phyloP scores from a whole-genome alignment of 2,797 vertebrate genomes.

The Phoeniculus purpureus region DNA sequence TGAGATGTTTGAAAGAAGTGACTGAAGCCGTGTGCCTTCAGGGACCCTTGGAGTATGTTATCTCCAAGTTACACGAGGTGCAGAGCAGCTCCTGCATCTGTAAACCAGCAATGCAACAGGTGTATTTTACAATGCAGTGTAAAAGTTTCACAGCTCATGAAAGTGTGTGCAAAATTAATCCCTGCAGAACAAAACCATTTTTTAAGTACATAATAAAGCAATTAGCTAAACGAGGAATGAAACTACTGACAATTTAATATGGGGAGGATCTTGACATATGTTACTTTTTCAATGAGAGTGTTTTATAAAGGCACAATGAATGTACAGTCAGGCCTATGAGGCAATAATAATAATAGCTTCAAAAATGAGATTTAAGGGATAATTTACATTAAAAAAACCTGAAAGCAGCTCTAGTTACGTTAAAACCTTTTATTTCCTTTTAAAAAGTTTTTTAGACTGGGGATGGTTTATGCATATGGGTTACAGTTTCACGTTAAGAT shows the following conservation, averaged over 20 bases:
- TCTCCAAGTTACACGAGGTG: not conserved
- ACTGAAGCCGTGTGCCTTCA: not conserved
- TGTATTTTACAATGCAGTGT: not conserved
- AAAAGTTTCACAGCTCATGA: conserved; percentile 54
- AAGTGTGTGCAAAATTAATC: conserved; percentile 68
- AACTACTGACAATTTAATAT: not conserved
- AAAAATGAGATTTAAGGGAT: conserved; percentile 30
- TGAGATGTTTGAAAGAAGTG: not conserved
- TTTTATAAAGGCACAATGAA: conserved; percentile 26
- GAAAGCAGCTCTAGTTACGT: not conserved
- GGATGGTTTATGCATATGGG: not conserved
- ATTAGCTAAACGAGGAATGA: conserved; percentile 47
- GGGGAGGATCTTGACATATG: conserved; percentile 9
- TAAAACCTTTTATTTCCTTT: conserved; percentile 2
- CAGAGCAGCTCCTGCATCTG: not conserved
- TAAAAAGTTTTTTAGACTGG: not conserved
- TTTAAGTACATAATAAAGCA: conserved; percentile 67
- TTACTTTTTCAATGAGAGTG: conserved; percentile 14
- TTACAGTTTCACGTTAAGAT: not conserved
- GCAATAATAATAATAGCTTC: conserved; percentile 27
- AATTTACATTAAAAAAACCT: conserved; percentile 35
- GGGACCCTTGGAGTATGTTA: not conserved
- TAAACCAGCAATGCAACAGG: not conserved
- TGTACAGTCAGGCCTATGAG: conserved; percentile 2
- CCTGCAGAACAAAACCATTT: conserved; percentile 66